Conservation (phyloP, 2,113 vertebrate species). For the Henicopernis longicauda region DNA sequence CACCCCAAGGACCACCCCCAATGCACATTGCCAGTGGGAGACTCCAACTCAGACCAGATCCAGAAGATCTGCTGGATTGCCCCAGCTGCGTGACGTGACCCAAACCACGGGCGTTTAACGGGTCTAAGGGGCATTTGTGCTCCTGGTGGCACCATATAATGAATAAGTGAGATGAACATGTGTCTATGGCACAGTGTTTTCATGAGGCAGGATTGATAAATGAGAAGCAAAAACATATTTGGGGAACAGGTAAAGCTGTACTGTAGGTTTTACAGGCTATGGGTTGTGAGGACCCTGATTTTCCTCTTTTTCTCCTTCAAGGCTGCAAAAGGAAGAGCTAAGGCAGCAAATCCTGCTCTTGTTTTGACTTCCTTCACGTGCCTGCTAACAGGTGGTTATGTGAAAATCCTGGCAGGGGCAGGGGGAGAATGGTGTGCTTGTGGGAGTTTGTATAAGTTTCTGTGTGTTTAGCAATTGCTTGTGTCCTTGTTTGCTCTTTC, state of each 20-base stretch:
- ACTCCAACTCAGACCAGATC: not conserved
- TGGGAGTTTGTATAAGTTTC: not conserved
- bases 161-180: not conserved
- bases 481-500: not conserved
- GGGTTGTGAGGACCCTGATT: not conserved
- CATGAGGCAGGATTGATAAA: not conserved
- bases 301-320: not conserved
- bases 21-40: fast-evolving
- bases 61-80: not conserved
- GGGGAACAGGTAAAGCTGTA: not conserved
- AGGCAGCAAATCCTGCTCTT: not conserved
- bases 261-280: not conserved
- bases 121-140: not conserved
- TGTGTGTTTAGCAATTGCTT: not conserved
- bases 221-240: not conserved
- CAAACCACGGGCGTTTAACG: fast-evolving
- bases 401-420: not conserved
- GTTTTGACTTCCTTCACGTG: not conserved
- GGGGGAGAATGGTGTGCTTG: not conserved
- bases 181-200: not conserved
- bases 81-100: fast-evolving
- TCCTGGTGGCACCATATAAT: not conserved
- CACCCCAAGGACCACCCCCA: not conserved
- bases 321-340: not conserved
- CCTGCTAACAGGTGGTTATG: not conserved